Percentiles rank a stretch among this genome's conserved stretches.
These are phyloP conservation scores for Therioaphis trifolii DNA, from an alignment of 2,888 invertebrate genomes.

Conservation along the genomic window DNA sequence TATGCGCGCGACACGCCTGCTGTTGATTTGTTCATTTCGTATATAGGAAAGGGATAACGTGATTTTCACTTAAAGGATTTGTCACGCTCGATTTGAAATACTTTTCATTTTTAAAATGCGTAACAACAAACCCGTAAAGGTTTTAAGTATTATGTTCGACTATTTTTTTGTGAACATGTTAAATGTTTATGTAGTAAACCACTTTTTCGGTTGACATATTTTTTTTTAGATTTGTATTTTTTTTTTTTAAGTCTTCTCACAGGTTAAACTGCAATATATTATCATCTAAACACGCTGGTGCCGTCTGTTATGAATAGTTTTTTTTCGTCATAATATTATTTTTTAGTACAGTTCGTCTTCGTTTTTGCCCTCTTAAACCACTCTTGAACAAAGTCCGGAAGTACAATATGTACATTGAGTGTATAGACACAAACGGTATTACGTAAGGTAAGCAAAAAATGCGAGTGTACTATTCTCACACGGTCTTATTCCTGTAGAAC, in stretches of 20 bases:
- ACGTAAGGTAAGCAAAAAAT: no score
- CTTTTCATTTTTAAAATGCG: not conserved
- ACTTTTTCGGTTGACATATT: not conserved
- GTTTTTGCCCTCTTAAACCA: no score
- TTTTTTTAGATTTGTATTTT: no score
- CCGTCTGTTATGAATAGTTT: not conserved
- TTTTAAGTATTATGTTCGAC: not conserved
- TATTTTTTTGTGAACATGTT: not conserved
- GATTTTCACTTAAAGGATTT: constrained; percentile 9
- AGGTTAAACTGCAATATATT: not conserved
- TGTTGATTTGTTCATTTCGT: no score
- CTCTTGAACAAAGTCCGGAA: no score
- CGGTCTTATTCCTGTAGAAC: no score
- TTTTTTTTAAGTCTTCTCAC: constrained; percentile 8
- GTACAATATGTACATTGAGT: no score
- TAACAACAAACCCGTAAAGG: not conserved
- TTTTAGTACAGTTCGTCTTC: no score
- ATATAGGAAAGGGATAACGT: not conserved
- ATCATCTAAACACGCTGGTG: not conserved
- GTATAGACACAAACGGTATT: no score
- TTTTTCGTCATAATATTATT: not conserved
- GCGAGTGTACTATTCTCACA: no score
- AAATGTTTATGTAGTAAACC: constrained; percentile 16
- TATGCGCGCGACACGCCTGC: not conserved
- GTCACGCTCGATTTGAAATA: constrained; percentile 20